Evolutionary conservation across 1,140 invertebrate species (phyloP).

Genomic region (Cotesia vestalis): DNA sequence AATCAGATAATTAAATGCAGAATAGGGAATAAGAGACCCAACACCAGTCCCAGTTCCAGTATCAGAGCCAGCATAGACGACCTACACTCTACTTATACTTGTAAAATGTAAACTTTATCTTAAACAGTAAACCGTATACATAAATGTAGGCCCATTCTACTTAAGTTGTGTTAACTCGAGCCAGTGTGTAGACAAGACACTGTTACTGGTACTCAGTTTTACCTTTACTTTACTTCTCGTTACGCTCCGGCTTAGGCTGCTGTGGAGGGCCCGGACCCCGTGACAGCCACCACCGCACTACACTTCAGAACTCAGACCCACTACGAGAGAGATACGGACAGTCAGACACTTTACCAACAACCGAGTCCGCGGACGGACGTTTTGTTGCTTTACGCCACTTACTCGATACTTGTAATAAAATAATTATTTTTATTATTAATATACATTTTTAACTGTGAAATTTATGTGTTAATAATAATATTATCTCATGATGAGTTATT

Average conservation of each 20-base stretch:
- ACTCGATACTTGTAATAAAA: constrained; percentile 18
- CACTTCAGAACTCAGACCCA: not conserved
- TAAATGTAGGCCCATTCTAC: too few species aligned
- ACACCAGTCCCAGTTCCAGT: too few species aligned
- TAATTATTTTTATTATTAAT: not conserved
- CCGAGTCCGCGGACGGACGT: constrained; percentile 46
- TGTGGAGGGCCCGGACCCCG: constrained; percentile 1
- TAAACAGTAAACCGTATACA: too few species aligned
- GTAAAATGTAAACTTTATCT: too few species aligned
- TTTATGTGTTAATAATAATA: not conserved
- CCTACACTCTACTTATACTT: too few species aligned
- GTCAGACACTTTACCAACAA: constrained; percentile 52
- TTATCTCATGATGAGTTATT: not conserved
- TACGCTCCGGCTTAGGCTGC: too few species aligned
- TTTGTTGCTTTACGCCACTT: constrained; percentile 34
- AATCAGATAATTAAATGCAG: too few species aligned
- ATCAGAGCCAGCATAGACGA: too few species aligned
- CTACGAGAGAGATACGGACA: constrained; percentile 46
- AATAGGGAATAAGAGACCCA: too few species aligned
- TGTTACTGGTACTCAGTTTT: constrained; percentile 2
- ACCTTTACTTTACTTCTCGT: not conserved
- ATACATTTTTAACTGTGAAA: not conserved
- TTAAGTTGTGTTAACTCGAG: constrained; percentile 10
- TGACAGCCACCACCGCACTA: constrained; percentile 24
- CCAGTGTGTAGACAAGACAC: not conserved